These are phyloP conservation scores for Radopholus similis DNA, from an alignment of 1,140 invertebrate species.

Conservation along the genomic window DNA sequence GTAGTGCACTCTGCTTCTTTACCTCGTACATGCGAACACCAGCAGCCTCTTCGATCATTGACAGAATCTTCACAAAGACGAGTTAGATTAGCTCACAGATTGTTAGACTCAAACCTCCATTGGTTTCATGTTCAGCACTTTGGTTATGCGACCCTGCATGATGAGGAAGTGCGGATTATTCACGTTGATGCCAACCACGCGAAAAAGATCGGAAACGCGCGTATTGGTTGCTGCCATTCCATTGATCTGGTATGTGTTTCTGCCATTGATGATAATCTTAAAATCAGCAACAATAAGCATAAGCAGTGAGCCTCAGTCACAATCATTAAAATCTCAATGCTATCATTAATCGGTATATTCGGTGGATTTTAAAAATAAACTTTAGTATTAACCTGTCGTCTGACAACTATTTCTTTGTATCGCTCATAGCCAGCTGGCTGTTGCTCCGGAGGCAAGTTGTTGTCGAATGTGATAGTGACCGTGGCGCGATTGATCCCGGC, in stretches of 20 bases:
- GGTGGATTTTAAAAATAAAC: neutral
- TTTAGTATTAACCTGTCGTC: constrained; percentile 71
- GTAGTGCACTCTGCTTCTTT: constrained; percentile 81
- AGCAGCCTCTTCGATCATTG: constrained; percentile 97
- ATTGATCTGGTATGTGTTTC: constrained; percentile 90
- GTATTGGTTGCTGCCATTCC: constrained; percentile 83
- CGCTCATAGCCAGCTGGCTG: constrained; percentile 88
- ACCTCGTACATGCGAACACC: constrained; percentile 95
- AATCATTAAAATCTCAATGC: no score
- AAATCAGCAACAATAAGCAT: no score
- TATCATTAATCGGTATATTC: neutral
- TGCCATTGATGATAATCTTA: constrained; percentile 67
- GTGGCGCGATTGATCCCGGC: constrained; percentile 90
- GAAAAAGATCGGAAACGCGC: constrained; percentile 86
- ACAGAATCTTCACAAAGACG: constrained; percentile 71
- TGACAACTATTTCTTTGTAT: constrained; percentile 84
- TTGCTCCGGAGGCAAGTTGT: constrained; percentile 69
- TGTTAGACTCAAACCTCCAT: constrained; percentile 69
- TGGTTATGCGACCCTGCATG: constrained; percentile 98
- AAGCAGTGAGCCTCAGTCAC: constrained; percentile 1
- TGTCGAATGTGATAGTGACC: constrained; percentile 93
- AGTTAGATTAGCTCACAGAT: constrained; percentile 8
- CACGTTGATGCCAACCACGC: constrained; percentile 91
- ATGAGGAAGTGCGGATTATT: constrained; percentile 98
- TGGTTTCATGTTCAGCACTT: constrained; percentile 98